Conservation (phyloP, 2,797 vertebrate genomes). For the Lutjanus argentimaculatus region DNA sequence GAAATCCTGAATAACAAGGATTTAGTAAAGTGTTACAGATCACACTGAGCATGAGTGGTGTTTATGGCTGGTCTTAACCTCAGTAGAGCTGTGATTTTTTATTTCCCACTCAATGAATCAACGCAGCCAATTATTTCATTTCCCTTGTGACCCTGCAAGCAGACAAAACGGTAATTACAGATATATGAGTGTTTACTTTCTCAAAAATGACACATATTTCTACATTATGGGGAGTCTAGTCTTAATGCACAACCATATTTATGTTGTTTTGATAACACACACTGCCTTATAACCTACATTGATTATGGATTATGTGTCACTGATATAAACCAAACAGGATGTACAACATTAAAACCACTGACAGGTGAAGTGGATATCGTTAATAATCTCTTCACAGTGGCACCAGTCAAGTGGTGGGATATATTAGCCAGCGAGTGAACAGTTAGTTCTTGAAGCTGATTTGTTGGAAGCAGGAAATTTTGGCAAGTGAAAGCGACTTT, state of each 20-base stretch:
- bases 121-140: background rate
- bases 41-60: background rate
- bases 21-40: background rate
- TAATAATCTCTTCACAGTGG: no score
- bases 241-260: background rate
- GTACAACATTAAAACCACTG: background rate
- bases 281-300: background rate
- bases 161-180: background rate
- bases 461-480: no score
- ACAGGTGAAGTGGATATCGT: no score
- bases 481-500: no score
- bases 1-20: constrained; percentile 1
- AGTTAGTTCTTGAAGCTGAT: no score
- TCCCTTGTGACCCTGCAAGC: background rate
- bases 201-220: background rate
- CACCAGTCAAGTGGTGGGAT: no score
- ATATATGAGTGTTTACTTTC: background rate
- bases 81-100: background rate
- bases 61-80: constrained; percentile 10
- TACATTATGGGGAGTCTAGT: background rate
- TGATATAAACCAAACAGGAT: background rate
- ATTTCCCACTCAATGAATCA: constrained; percentile 9
- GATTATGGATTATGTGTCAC: background rate
- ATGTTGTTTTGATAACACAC: background rate
- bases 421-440: no score